Conservation (phyloP, 2,797 vertebrate genomes). For the Morelia viridis region DNA sequence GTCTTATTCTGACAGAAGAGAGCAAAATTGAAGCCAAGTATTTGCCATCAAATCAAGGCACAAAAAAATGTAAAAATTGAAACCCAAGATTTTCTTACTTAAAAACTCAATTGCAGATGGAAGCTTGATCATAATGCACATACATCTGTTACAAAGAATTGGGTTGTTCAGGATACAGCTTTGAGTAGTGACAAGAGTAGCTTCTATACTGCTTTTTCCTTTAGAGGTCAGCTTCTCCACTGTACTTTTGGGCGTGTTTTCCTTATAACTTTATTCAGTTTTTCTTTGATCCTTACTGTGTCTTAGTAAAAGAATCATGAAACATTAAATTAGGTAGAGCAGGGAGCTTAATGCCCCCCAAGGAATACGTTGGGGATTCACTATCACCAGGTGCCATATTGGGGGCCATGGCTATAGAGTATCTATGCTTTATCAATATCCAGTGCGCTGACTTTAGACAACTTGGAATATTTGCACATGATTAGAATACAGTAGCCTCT, state of each 20-base stretch:
- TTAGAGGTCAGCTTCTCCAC: neutral
- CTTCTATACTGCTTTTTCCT: neutral
- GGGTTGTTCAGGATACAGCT: neutral
- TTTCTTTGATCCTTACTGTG: neutral
- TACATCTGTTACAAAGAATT: neutral
- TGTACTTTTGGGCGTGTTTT: neutral
- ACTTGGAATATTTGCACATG: neutral
- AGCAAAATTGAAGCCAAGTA: neutral
- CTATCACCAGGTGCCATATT: neutral
- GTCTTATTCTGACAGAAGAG: neutral
- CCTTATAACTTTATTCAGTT: neutral
- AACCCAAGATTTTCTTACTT: neutral
- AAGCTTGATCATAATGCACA: neutral
- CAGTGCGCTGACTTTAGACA: neutral
- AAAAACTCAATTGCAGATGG: neutral
- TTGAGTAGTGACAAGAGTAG: neutral
- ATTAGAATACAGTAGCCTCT: constrained; percentile 1
- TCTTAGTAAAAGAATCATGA: neutral
- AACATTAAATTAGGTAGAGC: neutral
- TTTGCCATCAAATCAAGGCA: neutral
- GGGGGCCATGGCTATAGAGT: rapidly evolving
- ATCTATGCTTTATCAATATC: neutral
- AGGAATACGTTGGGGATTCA: neutral
- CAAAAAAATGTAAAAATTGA: neutral
- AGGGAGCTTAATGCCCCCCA: neutral